Conservation (phyloP, 2,888 invertebrate genomes). For the Drosophila mayaguana region DNA sequence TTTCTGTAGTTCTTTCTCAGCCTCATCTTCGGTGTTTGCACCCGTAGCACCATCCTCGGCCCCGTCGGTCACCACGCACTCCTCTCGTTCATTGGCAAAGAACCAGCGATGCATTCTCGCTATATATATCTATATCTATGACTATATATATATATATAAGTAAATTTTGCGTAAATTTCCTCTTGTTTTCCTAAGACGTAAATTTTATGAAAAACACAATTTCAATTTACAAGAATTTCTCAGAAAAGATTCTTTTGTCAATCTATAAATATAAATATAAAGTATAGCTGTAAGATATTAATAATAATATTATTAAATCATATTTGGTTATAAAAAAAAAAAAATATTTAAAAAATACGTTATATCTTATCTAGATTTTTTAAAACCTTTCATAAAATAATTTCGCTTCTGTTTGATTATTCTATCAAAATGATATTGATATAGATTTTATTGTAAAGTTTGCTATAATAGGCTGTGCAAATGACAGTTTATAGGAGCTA, state of each 20-base stretch:
- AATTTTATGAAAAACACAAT: slow-evolving; percentile 20
- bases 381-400: too few species aligned
- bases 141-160: neutral
- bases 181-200: slow-evolving; percentile 7
- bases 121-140: neutral
- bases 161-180: neutral
- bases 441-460: too few species aligned
- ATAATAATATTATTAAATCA: too few species aligned
- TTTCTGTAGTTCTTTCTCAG: slow-evolving; percentile 24
- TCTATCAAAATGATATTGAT: too few species aligned
- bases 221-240: slow-evolving; percentile 4
- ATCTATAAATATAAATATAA: too few species aligned
- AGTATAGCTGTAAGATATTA: too few species aligned
- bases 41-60: neutral
- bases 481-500: too few species aligned
- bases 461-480: too few species aligned
- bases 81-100: slow-evolving; percentile 86
- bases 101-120: slow-evolving; percentile 89
- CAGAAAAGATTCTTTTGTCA: neutral
- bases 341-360: too few species aligned
- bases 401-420: too few species aligned
- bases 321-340: too few species aligned
- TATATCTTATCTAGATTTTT: too few species aligned
- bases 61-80: slow-evolving; percentile 28
- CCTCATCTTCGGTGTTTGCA: slow-evolving; percentile 11